A percentile compares a stretch with the other conserved stretches of the same genome.
Evolutionary conservation across 2,113 vertebrate species (phyloP).

Genomic region (Nanorana parkeri): DNA sequence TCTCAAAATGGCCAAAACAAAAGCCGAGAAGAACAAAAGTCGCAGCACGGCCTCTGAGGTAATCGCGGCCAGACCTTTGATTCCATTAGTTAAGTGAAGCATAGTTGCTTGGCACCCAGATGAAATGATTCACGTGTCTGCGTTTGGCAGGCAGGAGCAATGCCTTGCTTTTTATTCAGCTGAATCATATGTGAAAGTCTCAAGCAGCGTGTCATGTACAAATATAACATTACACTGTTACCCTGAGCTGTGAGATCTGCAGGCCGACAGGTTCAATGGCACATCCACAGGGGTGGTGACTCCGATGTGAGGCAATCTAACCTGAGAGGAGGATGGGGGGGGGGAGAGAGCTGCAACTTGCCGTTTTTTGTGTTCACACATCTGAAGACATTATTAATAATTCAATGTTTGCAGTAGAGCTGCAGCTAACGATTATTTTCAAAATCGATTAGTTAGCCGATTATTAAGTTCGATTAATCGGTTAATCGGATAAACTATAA

Average conservation of each 20-base stretch:
- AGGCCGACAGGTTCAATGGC: slow-evolving; percentile 11
- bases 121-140: slow-evolving; percentile 19
- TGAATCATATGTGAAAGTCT: background rate
- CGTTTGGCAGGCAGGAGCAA: background rate
- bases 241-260: background rate
- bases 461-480: no score
- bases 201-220: background rate
- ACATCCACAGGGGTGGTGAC: slow-evolving; percentile 4
- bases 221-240: background rate
- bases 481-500: no score
- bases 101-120: background rate
- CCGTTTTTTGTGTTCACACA: no score
- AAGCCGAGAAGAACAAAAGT: slow-evolving; percentile 2
- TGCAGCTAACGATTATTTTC: no score
- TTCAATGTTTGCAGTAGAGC: no score
- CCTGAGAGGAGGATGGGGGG: no score
- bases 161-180: slow-evolving; percentile 7
- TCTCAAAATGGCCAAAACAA: background rate
- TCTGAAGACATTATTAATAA: no score
- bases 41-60: background rate
- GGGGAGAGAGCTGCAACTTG: no score
- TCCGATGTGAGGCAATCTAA: no score
- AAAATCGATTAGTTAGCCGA: no score
- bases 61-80: slow-evolving; percentile 12
- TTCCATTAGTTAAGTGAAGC: slow-evolving; percentile 36